phyloP scores from a whole-genome alignment of 2,797 vertebrate species.

The Pseudomugil tenellus region DNA sequence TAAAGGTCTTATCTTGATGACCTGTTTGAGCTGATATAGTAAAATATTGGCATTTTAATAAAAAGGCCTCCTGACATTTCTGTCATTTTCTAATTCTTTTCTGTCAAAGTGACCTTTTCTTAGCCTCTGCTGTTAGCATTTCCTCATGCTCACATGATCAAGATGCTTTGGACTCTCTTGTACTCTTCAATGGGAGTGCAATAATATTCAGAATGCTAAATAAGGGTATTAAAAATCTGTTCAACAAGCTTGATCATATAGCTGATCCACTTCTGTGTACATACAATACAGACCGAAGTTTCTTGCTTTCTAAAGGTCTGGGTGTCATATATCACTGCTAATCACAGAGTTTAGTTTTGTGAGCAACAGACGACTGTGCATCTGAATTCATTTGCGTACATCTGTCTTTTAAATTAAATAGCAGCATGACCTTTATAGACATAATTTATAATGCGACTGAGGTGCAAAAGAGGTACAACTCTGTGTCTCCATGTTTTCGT shows the following conservation, averaged over 20 bases:
- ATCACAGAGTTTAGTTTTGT: neutral
- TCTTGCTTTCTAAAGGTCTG: conserved; percentile 16
- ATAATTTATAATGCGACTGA: conserved; percentile 46
- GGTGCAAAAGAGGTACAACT: conserved; percentile 34
- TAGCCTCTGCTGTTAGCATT: conserved; percentile 63
- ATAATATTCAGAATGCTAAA: conserved; percentile 13
- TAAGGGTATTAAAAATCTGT: conserved; percentile 13
- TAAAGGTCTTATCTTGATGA: conserved; percentile 80
- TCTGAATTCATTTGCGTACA: conserved; percentile 18
- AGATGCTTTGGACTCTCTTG: conserved; percentile 53
- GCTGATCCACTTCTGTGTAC: neutral
- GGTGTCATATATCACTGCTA: neutral
- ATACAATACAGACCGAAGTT: conserved; percentile 2
- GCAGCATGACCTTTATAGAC: conserved; percentile 60
- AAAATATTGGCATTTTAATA: conserved; percentile 84
- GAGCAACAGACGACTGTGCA: neutral
- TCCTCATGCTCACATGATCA: conserved; percentile 64
- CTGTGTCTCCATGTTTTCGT: neutral
- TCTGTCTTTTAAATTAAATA: conserved; percentile 53
- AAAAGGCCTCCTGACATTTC: conserved; percentile 81
- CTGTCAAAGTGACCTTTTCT: conserved; percentile 80
- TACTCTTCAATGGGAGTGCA: conserved; percentile 37
- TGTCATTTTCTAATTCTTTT: conserved; percentile 77
- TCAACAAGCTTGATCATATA: neutral
- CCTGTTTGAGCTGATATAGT: conserved; percentile 77